Evolutionary conservation across 1,140 invertebrate genomes (phyloP).

Genomic region (Lepidurus arcticus): DNA sequence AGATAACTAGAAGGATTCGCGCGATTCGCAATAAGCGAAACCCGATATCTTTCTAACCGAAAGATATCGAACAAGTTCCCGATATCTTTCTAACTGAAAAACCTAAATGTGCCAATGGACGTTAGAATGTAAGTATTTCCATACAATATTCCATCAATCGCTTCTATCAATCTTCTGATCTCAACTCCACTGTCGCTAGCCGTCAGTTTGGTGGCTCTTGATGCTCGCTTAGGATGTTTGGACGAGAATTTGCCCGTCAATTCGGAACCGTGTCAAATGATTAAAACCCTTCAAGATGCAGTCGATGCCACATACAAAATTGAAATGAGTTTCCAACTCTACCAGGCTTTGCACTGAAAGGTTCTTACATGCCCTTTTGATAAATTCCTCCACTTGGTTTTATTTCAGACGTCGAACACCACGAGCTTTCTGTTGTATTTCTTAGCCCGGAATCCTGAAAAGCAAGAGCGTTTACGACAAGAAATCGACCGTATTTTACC

Average conservation of each 20-base stretch:
- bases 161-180: neutral
- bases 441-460: conserved; percentile 55
- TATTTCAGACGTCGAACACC: conserved; percentile 51
- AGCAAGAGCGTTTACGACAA: conserved; percentile 40
- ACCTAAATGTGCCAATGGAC: conserved; percentile 84
- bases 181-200: conserved; percentile 12
- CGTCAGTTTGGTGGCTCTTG: conserved; percentile 31
- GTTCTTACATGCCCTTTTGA: neutral
- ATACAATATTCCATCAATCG: no score
- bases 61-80: no score
- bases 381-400: conserved; percentile 33
- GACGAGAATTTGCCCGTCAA: conserved; percentile 22
- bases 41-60: no score
- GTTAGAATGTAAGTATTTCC: conserved; percentile 67
- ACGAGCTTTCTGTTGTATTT: conserved; percentile 57
- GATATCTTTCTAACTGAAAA: conserved; percentile 68
- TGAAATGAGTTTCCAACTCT: conserved; percentile 27
- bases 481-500: conserved; percentile 39
- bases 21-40: conserved; percentile 38
- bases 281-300: conserved; percentile 30
- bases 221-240: conserved; percentile 33
- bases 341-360: neutral
- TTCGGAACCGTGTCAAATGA: conserved; percentile 52
- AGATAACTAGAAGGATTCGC: conserved; percentile 44
- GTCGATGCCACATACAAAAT: conserved; percentile 27